phyloP scores from a whole-genome alignment of 2,797 vertebrate species.

The Crossoptilon crossoptilon region DNA sequence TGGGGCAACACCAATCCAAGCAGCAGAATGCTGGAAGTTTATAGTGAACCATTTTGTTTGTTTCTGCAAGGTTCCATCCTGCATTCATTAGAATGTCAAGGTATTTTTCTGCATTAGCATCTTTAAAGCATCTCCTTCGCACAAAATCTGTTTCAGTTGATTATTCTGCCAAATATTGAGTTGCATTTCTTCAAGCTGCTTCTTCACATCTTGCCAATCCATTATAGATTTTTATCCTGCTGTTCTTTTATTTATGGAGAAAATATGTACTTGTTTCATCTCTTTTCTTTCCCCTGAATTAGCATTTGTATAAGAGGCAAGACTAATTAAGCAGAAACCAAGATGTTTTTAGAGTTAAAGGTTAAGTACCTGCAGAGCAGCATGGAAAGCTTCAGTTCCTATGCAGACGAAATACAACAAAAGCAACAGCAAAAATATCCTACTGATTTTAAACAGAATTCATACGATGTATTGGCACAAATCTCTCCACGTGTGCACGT shows the following conservation, averaged over 20 bases:
- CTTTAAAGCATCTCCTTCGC: not conserved
- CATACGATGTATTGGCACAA: rapidly evolving
- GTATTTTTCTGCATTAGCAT: not conserved
- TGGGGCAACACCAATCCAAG: not conserved
- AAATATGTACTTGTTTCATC: not conserved
- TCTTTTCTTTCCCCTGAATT: not conserved
- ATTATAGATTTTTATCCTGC: not conserved
- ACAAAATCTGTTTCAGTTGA: not conserved
- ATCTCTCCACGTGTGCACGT: rapidly evolving
- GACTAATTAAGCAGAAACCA: not conserved
- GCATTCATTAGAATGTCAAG: not conserved
- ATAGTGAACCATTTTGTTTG: too few species aligned
- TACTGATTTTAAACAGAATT: not conserved
- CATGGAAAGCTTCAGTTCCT: not conserved
- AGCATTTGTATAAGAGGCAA: not conserved
- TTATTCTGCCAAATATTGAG: not conserved
- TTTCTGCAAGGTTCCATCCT: not conserved
- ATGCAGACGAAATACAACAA: not conserved
- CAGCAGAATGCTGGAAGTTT: not conserved
- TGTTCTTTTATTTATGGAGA: not conserved
- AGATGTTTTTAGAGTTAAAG: not conserved
- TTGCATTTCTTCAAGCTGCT: not conserved
- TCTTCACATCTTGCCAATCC: not conserved
- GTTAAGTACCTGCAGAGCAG: not conserved
- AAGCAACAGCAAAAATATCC: not conserved